A percentile compares a stretch with the other conserved stretches of the same genome.
phyloP scores from a whole-genome alignment of 2,888 invertebrate species.

The Meiosimyza platycephala region DNA sequence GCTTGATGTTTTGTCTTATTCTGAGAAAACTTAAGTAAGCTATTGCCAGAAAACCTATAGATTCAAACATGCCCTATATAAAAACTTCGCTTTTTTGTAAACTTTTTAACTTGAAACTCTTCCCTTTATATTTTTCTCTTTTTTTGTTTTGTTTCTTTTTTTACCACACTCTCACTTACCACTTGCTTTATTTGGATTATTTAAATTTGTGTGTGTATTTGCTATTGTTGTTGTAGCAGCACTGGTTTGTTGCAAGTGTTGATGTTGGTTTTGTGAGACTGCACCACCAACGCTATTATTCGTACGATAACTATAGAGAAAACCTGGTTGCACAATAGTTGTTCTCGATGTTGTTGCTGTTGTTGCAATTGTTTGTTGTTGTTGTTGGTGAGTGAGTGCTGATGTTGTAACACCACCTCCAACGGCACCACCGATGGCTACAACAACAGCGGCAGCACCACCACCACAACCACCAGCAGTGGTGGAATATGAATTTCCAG shows the following conservation, averaged over 20 bases:
- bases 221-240: slow-evolving; percentile 45
- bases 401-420: slow-evolving; percentile 49
- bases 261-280: slow-evolving; percentile 35
- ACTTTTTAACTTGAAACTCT: neutral
- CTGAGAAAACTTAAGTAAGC: too few relatives aligned
- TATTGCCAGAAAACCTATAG: too few relatives aligned
- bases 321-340: slow-evolving; percentile 59
- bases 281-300: slow-evolving; percentile 39
- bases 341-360: slow-evolving; percentile 47
- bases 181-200: slow-evolving; percentile 48
- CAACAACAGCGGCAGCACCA: slow-evolving; percentile 15
- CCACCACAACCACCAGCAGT: slow-evolving; percentile 41
- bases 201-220: slow-evolving; percentile 45
- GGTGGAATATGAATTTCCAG: slow-evolving; percentile 40
- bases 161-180: slow-evolving; percentile 49
- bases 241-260: slow-evolving; percentile 26
- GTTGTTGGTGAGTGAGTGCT: slow-evolving; percentile 44
- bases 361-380: slow-evolving; percentile 50
- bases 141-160: slow-evolving; percentile 22
- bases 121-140: slow-evolving; percentile 22
- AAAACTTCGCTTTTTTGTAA: too few relatives aligned
- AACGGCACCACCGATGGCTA: slow-evolving; percentile 44
- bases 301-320: slow-evolving; percentile 59
- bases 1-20: too few relatives aligned
- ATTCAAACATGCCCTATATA: too few relatives aligned